Base-by-base conservation (phyloP, 2,888 invertebrate species). In the Galeopsomyia nigrocyanea region DNA sequence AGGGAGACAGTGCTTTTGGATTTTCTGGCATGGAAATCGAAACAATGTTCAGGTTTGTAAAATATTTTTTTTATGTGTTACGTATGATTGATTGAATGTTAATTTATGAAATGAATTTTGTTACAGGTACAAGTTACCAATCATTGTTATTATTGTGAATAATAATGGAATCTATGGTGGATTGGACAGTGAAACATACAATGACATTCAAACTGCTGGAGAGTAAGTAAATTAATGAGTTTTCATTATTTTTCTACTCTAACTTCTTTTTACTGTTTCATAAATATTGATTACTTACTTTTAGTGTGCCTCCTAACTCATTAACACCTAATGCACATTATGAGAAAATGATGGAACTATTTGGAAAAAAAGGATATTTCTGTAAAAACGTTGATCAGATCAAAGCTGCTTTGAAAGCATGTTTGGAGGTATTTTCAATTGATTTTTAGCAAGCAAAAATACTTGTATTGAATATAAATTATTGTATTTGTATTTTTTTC, bases 1-100 rank as follows among this genome's bases (percentile, higher is more conserved):
- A 98, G 88, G 98, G 98, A 0, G 99, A 99, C 85, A 97, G 97
- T 55, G 99, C 98, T 0, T 98, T 99, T 87, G 99, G 99, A 2
- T 99, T 99, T 88, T 97, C 97, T 31, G 98, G 96, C 82, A 97
- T 98, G 97, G 99, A 99, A 89, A 90, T 98, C 31, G 99, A 99
- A 88, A 99, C 98, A 0, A 95, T 98, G 91, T 92, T 94, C 83
- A 89, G 91, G 90, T 90, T 77, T 76, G 3, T 50, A 31, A 14
- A 51, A 21, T 21, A 10, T 7, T 13, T 9, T 57, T 39, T 7
- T 39, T 3, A 39, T 10, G 7, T 10, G 39, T 9, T 39, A 5
- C 1, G 39, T 39, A 10, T 9, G 10, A 10, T 5, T 39, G 7
- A 39, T 39, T 39, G 1, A 39, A 39, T 39, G 13, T 10, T 7